A percentile compares a stretch with the other conserved stretches of the same genome.
These are phyloP conservation scores for Anguilla obscura DNA, from an alignment of 2,797 vertebrate genomes.

Conservation along the genomic window DNA sequence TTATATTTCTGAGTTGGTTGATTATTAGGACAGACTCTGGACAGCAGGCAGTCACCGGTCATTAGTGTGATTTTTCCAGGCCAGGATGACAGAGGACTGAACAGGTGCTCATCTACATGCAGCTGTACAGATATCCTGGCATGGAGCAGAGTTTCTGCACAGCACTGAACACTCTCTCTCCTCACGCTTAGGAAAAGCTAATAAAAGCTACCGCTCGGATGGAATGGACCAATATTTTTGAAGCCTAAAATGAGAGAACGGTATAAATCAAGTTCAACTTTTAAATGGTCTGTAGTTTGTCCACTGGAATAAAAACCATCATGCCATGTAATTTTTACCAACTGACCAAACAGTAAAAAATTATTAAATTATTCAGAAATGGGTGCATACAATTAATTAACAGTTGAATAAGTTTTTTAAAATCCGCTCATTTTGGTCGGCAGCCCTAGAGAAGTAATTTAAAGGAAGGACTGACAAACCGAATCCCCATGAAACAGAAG, in stretches of 20 bases:
- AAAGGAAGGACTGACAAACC: background rate
- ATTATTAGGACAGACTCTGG: conserved; percentile 2
- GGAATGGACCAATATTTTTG: background rate
- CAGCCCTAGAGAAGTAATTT: background rate
- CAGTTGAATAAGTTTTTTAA: background rate
- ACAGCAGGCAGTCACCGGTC: conserved; percentile 13
- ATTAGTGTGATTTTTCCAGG: conserved; percentile 18
- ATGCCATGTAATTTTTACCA: background rate
- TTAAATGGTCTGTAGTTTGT: background rate
- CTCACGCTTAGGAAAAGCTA: background rate
- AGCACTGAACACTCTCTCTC: background rate
- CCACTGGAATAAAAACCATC: background rate
- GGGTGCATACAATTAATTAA: background rate
- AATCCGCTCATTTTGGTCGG: background rate
- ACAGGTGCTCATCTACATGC: conserved; percentile 23
- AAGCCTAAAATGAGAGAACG: background rate
- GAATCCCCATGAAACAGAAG: background rate
- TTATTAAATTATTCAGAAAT: background rate
- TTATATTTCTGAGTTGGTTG: conserved; percentile 12
- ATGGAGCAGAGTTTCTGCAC: background rate
- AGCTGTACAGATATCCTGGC: background rate
- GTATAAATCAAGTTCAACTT: background rate
- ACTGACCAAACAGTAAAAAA: background rate
- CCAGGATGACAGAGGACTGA: conserved; percentile 9
- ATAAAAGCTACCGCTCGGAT: background rate